Base-by-base conservation (phyloP, 1,140 invertebrate species). In the Drosophila auraria region DNA sequence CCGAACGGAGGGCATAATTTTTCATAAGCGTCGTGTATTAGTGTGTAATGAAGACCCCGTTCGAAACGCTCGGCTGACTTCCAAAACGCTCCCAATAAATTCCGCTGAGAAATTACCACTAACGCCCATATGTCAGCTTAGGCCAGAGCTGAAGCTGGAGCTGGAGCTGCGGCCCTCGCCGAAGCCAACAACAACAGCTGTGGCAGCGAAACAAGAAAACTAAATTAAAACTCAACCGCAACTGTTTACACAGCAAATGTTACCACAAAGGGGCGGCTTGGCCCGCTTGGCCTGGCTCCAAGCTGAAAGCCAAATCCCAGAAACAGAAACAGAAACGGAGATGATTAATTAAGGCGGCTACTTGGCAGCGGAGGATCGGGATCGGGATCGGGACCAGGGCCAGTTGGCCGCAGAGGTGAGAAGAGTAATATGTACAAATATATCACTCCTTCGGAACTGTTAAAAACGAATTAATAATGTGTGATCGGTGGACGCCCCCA, bases 161-260 rank as follows among this genome's bases (percentile, higher is more conserved):
- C 53, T 36, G 33, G 33, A 36, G 9, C 33, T 2, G 33, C 9
- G 33, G 30, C 70, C 61, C 64, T 61, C 23, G 6, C 23, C 54
- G 8, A 8, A n/a, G 57, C 57, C 36, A 25, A 60, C 23, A 59
- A 58, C 83, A 87, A 87, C 83, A 87, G 70, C 79, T 87, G 83
- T 57, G 49, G 50, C 36, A 11, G 50, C 42, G 63, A 72, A 59
- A 79, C 76, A 78, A 87, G 81, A 89, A 89, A 89, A 89, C 78
- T 83, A 87, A 87, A 87, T 87, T 87, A 87, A 87, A 89, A 87
- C 73, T 57, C 81, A 81, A 79, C 82, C 79, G 76, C 86, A 90
- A 86, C 86, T 90, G 87, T 91, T 90, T 90, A 90, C 87, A 90
- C 79, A 90, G 87, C 86, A 90, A 90, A 90, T 90, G 87, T 90